Conservation (phyloP, 1,140 invertebrate genomes). For the Aphelenchoides avenae region DNA sequence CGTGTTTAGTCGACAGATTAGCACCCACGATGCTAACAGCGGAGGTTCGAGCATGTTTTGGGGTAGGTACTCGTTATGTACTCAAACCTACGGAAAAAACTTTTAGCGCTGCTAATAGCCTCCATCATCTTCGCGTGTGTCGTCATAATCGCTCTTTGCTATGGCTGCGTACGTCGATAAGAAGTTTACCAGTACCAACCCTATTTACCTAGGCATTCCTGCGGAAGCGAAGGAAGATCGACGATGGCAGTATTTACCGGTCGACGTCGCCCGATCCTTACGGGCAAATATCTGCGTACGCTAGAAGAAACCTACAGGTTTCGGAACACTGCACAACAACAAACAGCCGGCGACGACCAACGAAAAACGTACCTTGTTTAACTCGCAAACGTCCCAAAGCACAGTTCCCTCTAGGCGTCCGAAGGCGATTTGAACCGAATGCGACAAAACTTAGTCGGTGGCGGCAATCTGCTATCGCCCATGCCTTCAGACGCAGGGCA, state of each 20-base stretch:
- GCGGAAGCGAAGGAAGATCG: background rate
- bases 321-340: no score
- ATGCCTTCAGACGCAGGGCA: no score
- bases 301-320: no score
- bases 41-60: background rate
- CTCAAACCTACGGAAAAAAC: background rate
- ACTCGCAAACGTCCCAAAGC: no score
- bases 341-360: no score
- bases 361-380: no score
- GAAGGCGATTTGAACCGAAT: no score
- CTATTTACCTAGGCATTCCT: background rate
- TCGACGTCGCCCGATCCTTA: conserved; percentile 8
- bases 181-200: background rate
- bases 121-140: conserved; percentile 1
- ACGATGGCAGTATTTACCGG: conserved; percentile 4
- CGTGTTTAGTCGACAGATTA: conserved; percentile 2
- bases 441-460: no score
- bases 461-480: no score
- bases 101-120: background rate
- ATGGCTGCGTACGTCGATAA: conserved; percentile 1
- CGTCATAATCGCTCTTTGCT: conserved; percentile 4
- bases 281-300: background rate
- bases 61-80: background rate
- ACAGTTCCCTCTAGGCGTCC: no score
- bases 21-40: background rate